A percentile compares a stretch with the other conserved stretches of the same genome.
Evolutionary conservation across 2,888 invertebrate species (phyloP).

Genomic region (Coleophora flavipennella): DNA sequence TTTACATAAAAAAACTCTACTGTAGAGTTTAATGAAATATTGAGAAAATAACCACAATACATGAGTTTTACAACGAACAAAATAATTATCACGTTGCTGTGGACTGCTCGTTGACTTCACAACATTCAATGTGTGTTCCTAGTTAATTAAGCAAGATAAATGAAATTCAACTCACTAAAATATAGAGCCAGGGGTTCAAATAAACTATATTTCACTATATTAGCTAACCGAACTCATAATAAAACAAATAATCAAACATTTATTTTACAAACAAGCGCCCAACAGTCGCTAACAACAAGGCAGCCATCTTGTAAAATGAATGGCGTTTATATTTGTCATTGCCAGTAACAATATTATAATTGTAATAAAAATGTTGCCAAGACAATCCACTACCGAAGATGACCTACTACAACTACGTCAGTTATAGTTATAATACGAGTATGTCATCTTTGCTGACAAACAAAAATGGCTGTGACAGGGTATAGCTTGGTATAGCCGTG

Average conservation of each 20-base stretch:
- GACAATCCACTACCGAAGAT: too few species aligned
- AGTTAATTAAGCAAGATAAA: conserved; percentile 3
- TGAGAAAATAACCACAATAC: conserved; percentile 16
- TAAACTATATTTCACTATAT: conserved; percentile 31
- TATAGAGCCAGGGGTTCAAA: conserved; percentile 29
- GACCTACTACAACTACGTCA: too few species aligned
- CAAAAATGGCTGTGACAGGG: too few species aligned
- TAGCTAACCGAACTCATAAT: conserved; percentile 41
- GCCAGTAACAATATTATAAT: too few species aligned
- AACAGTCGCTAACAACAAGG: conserved; percentile 69
- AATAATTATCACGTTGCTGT: conserved; percentile 54
- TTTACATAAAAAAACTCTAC: too few species aligned
- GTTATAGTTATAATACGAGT: too few species aligned
- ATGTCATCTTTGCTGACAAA: too few species aligned
- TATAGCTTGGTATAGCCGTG: too few species aligned
- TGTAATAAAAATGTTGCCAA: too few species aligned
- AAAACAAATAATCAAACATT: conserved; percentile 56
- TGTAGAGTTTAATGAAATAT: too few species aligned
- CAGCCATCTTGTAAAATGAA: conserved; percentile 62
- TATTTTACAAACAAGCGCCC: conserved; percentile 61
- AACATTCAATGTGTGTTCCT: conserved; percentile 2
- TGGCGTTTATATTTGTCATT: conserved; percentile 19
- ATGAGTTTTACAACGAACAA: conserved; percentile 8
- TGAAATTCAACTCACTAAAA: conserved; percentile 38
- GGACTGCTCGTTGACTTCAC: conserved; percentile 18